Evolutionary conservation across 2,113 vertebrate genomes (phyloP).

Genomic region (Tonatia bakeri): DNA sequence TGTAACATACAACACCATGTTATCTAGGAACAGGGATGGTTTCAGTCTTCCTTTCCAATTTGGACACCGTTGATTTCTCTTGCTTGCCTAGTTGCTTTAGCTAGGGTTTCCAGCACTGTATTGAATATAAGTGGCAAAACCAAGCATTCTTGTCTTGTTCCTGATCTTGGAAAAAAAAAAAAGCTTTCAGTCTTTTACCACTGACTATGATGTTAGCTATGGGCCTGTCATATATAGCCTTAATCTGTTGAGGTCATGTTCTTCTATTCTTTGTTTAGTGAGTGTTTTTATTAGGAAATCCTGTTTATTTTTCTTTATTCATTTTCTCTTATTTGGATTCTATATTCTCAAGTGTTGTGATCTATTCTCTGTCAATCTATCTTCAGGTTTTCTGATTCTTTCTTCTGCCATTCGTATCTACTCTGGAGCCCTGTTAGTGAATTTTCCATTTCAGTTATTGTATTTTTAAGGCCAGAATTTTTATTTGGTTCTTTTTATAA

Average conservation of each 20-base stretch:
- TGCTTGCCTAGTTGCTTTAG: neutral
- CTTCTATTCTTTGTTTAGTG: neutral
- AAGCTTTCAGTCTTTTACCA: neutral
- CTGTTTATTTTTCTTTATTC: neutral
- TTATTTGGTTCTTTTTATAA: neutral
- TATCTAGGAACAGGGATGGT: neutral
- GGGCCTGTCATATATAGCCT: neutral
- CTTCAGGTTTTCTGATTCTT: neutral
- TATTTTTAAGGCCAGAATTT: neutral
- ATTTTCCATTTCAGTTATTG: neutral
- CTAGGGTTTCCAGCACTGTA: neutral
- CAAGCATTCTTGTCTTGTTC: neutral
- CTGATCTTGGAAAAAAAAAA: neutral
- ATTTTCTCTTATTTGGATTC: neutral
- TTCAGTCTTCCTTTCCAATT: neutral
- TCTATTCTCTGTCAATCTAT: neutral
- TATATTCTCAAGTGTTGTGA: neutral
- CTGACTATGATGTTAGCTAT: neutral
- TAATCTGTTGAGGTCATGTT: neutral
- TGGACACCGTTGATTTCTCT: neutral
- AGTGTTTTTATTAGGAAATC: neutral
- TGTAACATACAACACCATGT: neutral
- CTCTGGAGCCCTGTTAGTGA: neutral
- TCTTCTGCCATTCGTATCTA: neutral
- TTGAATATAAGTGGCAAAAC: neutral